phyloP scores from a whole-genome alignment of 2,888 invertebrate genomes.

The Macaria notata region DNA sequence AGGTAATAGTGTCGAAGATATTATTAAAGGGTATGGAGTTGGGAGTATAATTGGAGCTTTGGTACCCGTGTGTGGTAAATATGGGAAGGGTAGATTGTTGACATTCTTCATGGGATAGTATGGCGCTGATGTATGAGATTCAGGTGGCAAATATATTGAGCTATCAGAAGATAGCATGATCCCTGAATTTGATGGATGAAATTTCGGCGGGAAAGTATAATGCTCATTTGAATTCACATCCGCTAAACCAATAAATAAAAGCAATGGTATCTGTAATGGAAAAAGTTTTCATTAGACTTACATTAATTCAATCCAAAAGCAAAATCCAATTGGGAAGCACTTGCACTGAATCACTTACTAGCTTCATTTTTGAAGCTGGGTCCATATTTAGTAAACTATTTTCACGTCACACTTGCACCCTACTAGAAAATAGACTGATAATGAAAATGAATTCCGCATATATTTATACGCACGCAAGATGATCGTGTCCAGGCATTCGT shows the following conservation, averaged over 20 bases:
- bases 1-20: slow-evolving; percentile 56
- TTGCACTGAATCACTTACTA: slow-evolving; percentile 71
- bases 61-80: slow-evolving; percentile 60
- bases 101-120: slow-evolving; percentile 61
- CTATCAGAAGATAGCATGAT: slow-evolving; percentile 56
- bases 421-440: slow-evolving; percentile 72
- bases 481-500: slow-evolving; percentile 73
- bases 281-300: slow-evolving; percentile 43
- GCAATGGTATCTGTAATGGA: slow-evolving; percentile 65
- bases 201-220: slow-evolving; percentile 63
- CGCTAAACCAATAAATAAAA: slow-evolving; percentile 50
- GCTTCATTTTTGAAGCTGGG: slow-evolving; percentile 73
- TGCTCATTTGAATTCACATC: slow-evolving; percentile 55
- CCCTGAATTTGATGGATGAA: slow-evolving; percentile 51
- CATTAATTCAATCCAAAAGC: slow-evolving; percentile 35
- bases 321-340: slow-evolving; percentile 45
- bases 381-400: slow-evolving; percentile 40
- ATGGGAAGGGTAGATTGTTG: slow-evolving; percentile 61
- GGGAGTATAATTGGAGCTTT: slow-evolving; percentile 61
- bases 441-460: slow-evolving; percentile 81
- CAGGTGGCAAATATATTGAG: slow-evolving; percentile 66
- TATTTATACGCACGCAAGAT: slow-evolving; percentile 77
- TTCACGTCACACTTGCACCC: slow-evolving; percentile 69
- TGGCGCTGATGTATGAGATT: slow-evolving; percentile 62
- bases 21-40: slow-evolving; percentile 56